Percentiles rank a stretch among this genome's conserved stretches.
These are phyloP conservation scores for Anarhynchus alexandrinus DNA, from an alignment of 2,113 vertebrate species.

Conservation along the genomic window DNA sequence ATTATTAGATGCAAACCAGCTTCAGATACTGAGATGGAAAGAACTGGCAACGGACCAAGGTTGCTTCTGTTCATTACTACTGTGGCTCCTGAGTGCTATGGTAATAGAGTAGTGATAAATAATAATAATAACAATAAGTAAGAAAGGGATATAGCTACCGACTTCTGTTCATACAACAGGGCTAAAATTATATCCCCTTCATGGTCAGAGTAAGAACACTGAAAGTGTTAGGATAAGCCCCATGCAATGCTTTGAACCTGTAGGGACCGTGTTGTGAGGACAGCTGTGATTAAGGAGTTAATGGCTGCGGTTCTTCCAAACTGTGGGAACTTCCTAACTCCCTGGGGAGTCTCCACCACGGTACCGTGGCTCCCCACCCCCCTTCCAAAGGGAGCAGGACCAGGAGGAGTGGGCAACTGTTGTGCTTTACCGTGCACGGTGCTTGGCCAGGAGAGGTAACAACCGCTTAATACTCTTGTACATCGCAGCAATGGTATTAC, in stretches of 20 bases:
- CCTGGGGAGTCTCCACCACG: fast-evolving
- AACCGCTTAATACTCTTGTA: neutral
- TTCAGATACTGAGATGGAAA: neutral
- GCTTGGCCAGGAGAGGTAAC: neutral
- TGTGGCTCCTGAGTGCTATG: neutral
- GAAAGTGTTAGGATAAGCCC: no score
- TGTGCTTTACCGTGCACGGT: neutral
- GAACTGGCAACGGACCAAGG: neutral
- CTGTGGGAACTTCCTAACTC: neutral
- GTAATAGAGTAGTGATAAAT: neutral
- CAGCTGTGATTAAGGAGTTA: neutral
- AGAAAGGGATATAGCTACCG: neutral
- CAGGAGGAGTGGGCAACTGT: fast-evolving
- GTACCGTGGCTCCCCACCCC: neutral
- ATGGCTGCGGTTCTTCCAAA: neutral
- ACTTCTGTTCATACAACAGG: neutral
- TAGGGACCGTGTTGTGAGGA: neutral
- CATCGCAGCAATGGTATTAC: neutral
- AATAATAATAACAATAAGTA: no score
- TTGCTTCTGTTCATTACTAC: neutral
- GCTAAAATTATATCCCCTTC: neutral
- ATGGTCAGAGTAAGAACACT: neutral
- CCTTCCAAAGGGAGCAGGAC: neutral
- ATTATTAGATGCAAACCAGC: neutral
- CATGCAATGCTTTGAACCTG: neutral